Conservation (phyloP, 2,797 vertebrate genomes). For the Peromyscus aztecus region DNA sequence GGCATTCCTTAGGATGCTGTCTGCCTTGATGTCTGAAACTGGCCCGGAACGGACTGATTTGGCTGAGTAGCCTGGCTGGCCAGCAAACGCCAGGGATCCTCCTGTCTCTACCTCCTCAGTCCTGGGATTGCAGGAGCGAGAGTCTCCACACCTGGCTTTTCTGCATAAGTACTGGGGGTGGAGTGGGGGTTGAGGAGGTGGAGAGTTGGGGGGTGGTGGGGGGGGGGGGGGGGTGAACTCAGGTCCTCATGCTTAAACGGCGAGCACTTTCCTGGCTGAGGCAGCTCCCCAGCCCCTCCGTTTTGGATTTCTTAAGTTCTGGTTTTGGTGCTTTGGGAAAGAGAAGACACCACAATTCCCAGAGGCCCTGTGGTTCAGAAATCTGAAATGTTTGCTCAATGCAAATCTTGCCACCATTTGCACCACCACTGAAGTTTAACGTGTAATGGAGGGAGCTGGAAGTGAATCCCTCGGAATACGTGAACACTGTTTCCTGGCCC, state of each 20-base stretch:
- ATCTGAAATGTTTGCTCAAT: slow-evolving; percentile 38
- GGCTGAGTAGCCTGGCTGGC: neutral
- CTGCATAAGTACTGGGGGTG: neutral
- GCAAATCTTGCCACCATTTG: slow-evolving; percentile 48
- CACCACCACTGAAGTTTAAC: slow-evolving; percentile 63
- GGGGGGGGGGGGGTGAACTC: neutral
- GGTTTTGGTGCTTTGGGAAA: neutral
- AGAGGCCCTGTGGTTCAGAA: neutral
- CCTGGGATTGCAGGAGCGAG: neutral
- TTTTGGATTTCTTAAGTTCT: neutral
- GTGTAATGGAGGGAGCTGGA: neutral
- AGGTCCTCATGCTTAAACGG: neutral
- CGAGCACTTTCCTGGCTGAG: neutral
- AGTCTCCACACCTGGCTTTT: neutral
- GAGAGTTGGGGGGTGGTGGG: too few relatives aligned
- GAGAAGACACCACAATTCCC: neutral
- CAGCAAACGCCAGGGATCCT: neutral
- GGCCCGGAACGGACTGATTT: neutral
- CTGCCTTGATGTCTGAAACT: neutral
- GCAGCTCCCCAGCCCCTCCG: neutral
- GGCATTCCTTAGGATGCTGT: neutral
- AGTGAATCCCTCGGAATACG: neutral
- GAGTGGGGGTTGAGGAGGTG: too few relatives aligned
- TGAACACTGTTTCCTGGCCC: neutral
- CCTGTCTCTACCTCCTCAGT: neutral